Evolutionary conservation across 2,797 vertebrate species (phyloP).

Genomic region (Peromyscus nudipes): DNA sequence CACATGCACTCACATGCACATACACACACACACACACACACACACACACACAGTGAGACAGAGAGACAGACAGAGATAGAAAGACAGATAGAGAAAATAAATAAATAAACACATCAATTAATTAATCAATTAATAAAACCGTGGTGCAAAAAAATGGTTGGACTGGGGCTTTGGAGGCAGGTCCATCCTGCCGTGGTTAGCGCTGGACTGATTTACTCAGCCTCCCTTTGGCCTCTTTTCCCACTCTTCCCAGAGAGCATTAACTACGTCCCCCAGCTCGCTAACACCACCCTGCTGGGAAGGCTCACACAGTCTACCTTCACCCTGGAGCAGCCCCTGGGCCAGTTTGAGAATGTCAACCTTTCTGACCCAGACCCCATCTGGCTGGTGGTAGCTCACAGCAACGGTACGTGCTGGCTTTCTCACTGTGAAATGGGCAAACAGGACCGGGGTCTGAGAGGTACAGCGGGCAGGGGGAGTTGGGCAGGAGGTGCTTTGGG

Average conservation of each 20-base stretch:
- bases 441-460: fast-evolving
- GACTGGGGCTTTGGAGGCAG: neutral
- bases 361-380: slow-evolving; percentile 65
- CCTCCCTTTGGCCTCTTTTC: neutral
- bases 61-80: too few species aligned
- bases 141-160: neutral
- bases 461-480: fast-evolving
- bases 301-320: slow-evolving; percentile 76
- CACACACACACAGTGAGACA: neutral
- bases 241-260: neutral
- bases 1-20: neutral
- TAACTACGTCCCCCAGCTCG: slow-evolving; percentile 59
- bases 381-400: slow-evolving; percentile 79
- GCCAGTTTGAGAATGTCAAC: slow-evolving; percentile 33
- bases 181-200: too few species aligned
- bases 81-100: too few species aligned
- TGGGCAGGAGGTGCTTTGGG: neutral
- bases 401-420: neutral
- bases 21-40: neutral
- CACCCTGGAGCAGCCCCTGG: slow-evolving; percentile 60
- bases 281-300: neutral
- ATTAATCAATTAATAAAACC: too few species aligned
- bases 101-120: too few species aligned
- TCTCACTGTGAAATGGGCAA: neutral
- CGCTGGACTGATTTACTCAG: neutral